Evolutionary conservation across 2,113 vertebrate species (phyloP).

Genomic region (Oceanodroma tethys): DNA sequence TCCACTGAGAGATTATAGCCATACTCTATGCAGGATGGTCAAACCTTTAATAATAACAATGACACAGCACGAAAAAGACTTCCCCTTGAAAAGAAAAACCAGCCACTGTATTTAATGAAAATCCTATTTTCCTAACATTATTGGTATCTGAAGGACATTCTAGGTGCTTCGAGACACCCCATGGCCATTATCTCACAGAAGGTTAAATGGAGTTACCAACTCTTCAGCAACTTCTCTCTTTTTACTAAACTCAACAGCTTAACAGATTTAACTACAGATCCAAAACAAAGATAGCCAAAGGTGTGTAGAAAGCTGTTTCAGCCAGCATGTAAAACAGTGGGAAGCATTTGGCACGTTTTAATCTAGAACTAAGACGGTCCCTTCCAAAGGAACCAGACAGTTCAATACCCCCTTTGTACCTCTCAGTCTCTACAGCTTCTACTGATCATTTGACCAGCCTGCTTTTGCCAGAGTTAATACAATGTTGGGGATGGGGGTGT

Average conservation of each 20-base stretch:
- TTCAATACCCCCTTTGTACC: conserved; percentile 1
- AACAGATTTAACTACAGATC: background rate
- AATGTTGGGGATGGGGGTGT: accelerated
- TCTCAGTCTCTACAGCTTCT: background rate
- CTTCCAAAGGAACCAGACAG: conserved; percentile 1
- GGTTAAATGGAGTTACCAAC: conserved; percentile 38
- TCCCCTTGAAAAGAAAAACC: conserved; percentile 1
- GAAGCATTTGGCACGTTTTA: background rate
- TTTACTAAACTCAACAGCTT: background rate
- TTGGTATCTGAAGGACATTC: background rate
- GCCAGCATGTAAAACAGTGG: background rate
- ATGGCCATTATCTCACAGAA: background rate
- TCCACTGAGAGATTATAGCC: conserved; percentile 19
- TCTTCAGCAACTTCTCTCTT: conserved; percentile 9
- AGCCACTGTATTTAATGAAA: background rate
- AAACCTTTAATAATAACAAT: conserved; percentile 54
- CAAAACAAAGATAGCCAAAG: conserved; percentile 13
- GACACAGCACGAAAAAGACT: conserved; percentile 2
- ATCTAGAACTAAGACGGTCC: conserved; percentile 1
- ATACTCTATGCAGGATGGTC: background rate
- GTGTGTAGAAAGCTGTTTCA: background rate
- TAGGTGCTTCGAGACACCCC: background rate
- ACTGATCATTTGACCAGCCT: background rate
- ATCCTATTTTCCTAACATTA: conserved; percentile 15
- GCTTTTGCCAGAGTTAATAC: background rate